phyloP scores from a whole-genome alignment of 2,113 vertebrate genomes.

The Coregonus clupeaformis region DNA sequence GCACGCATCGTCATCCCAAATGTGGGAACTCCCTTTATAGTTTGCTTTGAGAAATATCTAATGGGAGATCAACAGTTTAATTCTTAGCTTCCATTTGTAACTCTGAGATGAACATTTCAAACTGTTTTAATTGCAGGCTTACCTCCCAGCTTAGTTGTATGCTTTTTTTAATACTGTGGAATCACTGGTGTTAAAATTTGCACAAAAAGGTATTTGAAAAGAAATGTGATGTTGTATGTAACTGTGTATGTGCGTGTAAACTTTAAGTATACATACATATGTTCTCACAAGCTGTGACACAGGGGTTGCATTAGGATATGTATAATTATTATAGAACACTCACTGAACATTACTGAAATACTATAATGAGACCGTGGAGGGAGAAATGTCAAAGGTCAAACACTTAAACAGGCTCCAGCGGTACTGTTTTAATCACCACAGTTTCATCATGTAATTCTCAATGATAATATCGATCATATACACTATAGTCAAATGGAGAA shows the following conservation, averaged over 20 bases:
- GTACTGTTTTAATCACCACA: slow-evolving; percentile 22
- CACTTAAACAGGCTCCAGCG: slow-evolving; percentile 5
- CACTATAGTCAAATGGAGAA: neutral
- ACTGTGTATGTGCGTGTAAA: slow-evolving; percentile 67
- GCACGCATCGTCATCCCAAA: slow-evolving; percentile 31
- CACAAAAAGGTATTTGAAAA: slow-evolving; percentile 77
- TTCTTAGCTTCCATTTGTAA: slow-evolving; percentile 69
- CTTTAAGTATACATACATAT: neutral
- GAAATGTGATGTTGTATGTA: slow-evolving; percentile 78
- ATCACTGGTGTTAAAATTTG: slow-evolving; percentile 96
- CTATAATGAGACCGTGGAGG: slow-evolving; percentile 18
- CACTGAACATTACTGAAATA: slow-evolving; percentile 10
- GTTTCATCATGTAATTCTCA: slow-evolving; percentile 57
- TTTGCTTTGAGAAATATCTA: slow-evolving; percentile 3
- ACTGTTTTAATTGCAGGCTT: slow-evolving; percentile 68
- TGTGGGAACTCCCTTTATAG: slow-evolving; percentile 3
- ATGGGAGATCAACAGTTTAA: slow-evolving; percentile 62
- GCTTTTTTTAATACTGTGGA: slow-evolving; percentile 80
- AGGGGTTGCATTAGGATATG: slow-evolving; percentile 15
- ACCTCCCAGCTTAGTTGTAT: slow-evolving; percentile 74
- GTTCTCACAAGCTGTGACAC: slow-evolving; percentile 50
- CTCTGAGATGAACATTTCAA: slow-evolving; percentile 71
- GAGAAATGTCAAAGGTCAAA: neutral
- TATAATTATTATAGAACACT: slow-evolving; percentile 9
- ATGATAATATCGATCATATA: neutral